Percentiles rank a stretch among this genome's conserved stretches.
These are phyloP conservation scores for Caenorhabditis sp. DNA, from an alignment of 2,888 invertebrate genomes.

Conservation along the genomic window DNA sequence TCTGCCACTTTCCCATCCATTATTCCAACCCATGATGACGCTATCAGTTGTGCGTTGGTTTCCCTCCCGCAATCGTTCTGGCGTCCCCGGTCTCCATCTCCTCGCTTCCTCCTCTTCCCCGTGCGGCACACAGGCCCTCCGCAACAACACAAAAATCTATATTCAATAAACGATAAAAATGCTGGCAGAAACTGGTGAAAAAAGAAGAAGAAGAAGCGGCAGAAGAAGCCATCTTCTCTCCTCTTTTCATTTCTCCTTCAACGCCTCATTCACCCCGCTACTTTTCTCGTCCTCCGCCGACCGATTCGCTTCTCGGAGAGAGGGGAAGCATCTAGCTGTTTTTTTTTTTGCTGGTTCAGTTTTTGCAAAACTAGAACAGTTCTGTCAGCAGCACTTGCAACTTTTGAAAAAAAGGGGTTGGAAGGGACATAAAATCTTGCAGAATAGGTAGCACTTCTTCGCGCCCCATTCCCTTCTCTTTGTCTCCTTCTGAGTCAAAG, in stretches of 20 bases:
- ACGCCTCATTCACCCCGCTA: slow-evolving; percentile 15
- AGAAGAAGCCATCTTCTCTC: slow-evolving; percentile 16
- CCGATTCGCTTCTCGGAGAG: neutral
- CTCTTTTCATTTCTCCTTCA: slow-evolving; percentile 15
- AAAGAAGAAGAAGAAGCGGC: slow-evolving; percentile 2
- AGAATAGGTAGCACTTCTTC: no score
- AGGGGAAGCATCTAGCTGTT: neutral
- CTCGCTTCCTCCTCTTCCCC: neutral
- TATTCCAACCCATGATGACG: neutral
- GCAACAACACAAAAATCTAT: slow-evolving; percentile 24
- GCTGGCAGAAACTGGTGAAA: slow-evolving; percentile 7
- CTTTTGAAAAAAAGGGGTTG: no score
- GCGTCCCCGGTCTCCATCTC: no score
- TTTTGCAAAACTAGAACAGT: neutral
- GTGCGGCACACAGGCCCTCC: neutral
- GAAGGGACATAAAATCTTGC: no score
- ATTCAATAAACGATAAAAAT: slow-evolving; percentile 51
- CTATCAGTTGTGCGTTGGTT: slow-evolving; percentile 7
- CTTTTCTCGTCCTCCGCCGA: slow-evolving; percentile 3
- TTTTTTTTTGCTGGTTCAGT: neutral
- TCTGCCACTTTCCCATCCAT: neutral
- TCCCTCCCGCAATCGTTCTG: neutral
- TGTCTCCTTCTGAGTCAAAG: no score
- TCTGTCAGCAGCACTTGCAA: no score
- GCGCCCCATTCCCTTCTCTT: no score